phyloP scores from a whole-genome alignment of 2,113 vertebrate genomes.

The Vulpes lagopus region DNA sequence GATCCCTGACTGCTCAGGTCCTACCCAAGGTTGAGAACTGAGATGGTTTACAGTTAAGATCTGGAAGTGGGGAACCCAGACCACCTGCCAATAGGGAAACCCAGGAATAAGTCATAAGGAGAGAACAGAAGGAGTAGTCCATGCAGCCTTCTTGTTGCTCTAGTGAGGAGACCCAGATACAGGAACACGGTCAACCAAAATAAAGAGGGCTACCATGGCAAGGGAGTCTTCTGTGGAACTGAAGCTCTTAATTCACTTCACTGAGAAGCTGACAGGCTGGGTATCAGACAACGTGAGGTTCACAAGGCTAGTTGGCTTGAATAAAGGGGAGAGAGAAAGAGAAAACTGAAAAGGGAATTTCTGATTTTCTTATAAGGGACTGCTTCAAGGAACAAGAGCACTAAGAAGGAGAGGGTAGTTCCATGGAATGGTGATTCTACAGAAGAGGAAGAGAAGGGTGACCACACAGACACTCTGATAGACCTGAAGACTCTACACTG shows the following conservation, averaged over 20 bases:
- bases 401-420: background rate
- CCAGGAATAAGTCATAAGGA: background rate
- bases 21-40: background rate
- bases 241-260: background rate
- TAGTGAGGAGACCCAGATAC: background rate
- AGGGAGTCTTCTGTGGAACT: background rate
- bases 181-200: background rate
- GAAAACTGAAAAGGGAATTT: background rate
- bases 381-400: background rate
- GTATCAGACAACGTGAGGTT: background rate
- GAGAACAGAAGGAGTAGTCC: background rate
- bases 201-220: background rate
- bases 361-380: background rate
- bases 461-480: background rate
- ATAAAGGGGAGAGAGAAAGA: background rate
- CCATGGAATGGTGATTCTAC: accelerated
- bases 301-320: background rate
- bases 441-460: background rate
- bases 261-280: background rate
- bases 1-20: background rate
- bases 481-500: background rate
- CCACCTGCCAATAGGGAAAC: background rate
- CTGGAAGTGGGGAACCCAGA: background rate
- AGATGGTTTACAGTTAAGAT: background rate
- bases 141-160: background rate